phyloP scores from a whole-genome alignment of 2,113 vertebrate genomes.

The Prionailurus viverrinus region DNA sequence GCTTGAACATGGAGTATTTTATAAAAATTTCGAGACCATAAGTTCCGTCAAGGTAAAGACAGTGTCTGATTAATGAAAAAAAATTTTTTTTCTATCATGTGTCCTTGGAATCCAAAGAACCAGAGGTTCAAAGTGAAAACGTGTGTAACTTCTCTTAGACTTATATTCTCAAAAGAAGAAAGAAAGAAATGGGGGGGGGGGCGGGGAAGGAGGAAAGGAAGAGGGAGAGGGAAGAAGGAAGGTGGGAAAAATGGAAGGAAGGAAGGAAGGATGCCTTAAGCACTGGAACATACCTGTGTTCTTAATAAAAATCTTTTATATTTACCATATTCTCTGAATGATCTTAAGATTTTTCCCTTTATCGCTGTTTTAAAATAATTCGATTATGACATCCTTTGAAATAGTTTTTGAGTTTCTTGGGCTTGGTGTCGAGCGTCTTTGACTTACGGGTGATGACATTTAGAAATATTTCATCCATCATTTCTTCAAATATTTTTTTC shows the following conservation, averaged over 20 bases:
- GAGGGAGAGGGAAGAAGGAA: too few relatives aligned
- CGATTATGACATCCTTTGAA: background rate
- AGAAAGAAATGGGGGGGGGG: background rate
- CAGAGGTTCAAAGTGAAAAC: background rate
- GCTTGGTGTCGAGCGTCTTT: background rate
- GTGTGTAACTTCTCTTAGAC: background rate
- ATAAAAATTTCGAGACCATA: background rate
- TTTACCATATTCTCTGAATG: constrained; percentile 1
- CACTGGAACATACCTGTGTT: background rate
- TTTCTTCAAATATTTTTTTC: constrained; percentile 34
- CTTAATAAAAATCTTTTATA: background rate
- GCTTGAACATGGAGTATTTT: background rate
- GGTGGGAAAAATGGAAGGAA: background rate
- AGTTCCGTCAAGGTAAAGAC: background rate
- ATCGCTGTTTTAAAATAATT: background rate
- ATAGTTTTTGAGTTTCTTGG: background rate
- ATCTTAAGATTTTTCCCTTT: constrained; percentile 46
- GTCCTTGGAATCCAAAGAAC: constrained; percentile 29
- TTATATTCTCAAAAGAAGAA: background rate
- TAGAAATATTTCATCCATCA: background rate
- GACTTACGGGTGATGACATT: background rate
- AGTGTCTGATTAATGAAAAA: background rate
- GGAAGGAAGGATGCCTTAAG: background rate
- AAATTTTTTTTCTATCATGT: background rate
- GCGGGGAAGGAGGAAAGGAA: background rate